phyloP scores from a whole-genome alignment of 2,797 vertebrate species.

The Schizopygopsis malacanthus region DNA sequence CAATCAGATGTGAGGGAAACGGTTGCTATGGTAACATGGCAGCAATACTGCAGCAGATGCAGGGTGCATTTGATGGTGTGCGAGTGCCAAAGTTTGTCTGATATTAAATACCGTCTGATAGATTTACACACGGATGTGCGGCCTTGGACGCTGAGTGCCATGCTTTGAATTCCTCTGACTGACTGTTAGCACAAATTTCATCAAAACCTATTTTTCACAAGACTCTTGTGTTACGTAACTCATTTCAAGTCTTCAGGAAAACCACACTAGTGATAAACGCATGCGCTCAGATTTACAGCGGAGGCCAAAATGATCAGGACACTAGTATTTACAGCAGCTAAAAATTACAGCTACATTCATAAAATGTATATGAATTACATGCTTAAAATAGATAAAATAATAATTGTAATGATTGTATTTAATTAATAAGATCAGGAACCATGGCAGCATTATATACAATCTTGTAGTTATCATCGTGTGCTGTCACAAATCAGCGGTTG shows the following conservation, averaged over 20 bases:
- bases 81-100: conserved; percentile 39
- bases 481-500: conserved; percentile 12
- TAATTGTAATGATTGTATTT: not conserved
- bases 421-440: not conserved
- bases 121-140: conserved; percentile 10
- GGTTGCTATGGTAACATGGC: conserved; percentile 62
- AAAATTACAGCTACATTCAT: not conserved
- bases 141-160: not conserved
- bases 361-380: not conserved
- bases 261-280: not conserved
- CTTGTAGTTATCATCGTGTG: not conserved
- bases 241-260: not conserved
- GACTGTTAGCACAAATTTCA: not conserved
- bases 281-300: not conserved
- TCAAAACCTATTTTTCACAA: not conserved
- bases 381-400: not conserved
- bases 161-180: conserved; percentile 7
- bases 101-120: conserved; percentile 10
- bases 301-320: too few species aligned
- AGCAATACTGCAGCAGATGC: conserved; percentile 60
- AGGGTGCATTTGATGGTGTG: conserved; percentile 42
- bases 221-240: not conserved
- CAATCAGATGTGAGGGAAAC: conserved; percentile 52
- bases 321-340: too few species aligned
- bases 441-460: not conserved